phyloP scores from a whole-genome alignment of 2,888 invertebrate genomes.

The Aplocera efformata region DNA sequence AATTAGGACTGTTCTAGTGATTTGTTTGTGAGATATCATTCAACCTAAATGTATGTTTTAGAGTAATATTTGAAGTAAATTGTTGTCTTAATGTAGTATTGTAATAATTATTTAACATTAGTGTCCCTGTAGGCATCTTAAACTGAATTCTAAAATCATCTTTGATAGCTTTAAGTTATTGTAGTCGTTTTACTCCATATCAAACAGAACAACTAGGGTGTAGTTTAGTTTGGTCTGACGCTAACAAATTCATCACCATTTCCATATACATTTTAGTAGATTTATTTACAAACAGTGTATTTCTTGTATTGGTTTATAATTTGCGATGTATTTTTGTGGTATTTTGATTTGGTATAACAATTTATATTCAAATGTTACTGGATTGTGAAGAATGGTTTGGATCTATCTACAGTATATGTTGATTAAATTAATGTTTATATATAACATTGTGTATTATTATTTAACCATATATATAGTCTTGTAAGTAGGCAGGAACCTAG shows the following conservation, averaged over 20 bases:
- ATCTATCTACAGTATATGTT: conserved; percentile 62
- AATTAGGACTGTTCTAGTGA: too few species aligned
- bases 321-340: neutral
- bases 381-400: conserved; percentile 36
- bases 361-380: conserved; percentile 64
- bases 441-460: conserved; percentile 16
- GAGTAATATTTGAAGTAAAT: conserved; percentile 63
- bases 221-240: too few species aligned
- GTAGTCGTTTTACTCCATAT: too few species aligned
- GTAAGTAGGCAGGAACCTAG: conserved; percentile 1
- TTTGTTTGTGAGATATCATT: conserved; percentile 1
- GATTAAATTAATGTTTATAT: conserved; percentile 47
- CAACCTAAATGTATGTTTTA: conserved; percentile 22
- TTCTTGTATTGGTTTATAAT: neutral
- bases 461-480: neutral
- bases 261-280: too few species aligned
- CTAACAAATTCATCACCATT: too few species aligned
- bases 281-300: too few species aligned
- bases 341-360: conserved; percentile 25
- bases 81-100: too few species aligned
- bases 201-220: too few species aligned
- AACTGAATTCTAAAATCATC: too few species aligned
- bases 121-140: too few species aligned
- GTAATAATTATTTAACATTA: too few species aligned
- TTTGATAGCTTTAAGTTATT: too few species aligned